phyloP scores from a whole-genome alignment of 2,113 vertebrate species.

The Gnathonemus longibarbis region DNA sequence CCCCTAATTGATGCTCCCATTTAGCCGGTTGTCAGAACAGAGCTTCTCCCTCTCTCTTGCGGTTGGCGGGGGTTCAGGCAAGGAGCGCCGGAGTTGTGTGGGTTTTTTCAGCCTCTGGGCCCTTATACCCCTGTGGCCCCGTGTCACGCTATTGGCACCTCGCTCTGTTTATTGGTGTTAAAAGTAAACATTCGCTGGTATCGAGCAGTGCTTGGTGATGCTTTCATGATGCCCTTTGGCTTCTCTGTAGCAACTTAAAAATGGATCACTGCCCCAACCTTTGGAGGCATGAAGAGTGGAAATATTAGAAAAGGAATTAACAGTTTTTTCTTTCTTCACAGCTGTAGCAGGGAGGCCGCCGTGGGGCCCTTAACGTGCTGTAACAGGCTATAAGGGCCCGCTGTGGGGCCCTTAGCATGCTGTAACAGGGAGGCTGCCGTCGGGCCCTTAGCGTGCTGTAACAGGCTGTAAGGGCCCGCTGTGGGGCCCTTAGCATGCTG shows the following conservation, averaged over 20 bases:
- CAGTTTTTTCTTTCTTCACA: not conserved
- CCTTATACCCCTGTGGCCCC: not conserved
- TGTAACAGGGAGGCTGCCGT: too few species aligned
- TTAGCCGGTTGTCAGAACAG: not conserved
- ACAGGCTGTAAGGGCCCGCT: too few species aligned
- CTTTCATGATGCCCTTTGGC: not conserved
- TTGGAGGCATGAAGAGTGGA: not conserved
- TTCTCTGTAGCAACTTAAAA: not conserved
- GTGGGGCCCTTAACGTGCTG: not conserved
- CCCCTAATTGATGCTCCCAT: slow-evolving; percentile 5
- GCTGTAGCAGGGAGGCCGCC: not conserved
- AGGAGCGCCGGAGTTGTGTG: not conserved
- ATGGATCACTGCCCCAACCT: not conserved
- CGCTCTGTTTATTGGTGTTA: not conserved
- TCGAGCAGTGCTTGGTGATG: not conserved
- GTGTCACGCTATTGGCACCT: not conserved
- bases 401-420: not conserved
- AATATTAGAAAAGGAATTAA: too few species aligned
- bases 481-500: too few species aligned
- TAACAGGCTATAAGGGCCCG: too few species aligned
- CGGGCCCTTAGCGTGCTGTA: too few species aligned
- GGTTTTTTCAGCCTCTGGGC: not conserved
- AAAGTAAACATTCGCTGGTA: not conserved
- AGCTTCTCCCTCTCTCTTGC: not conserved
- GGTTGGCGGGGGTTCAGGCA: not conserved